Conservation (phyloP, 2,888 invertebrate genomes). For the Helicoverpa assulta region DNA sequence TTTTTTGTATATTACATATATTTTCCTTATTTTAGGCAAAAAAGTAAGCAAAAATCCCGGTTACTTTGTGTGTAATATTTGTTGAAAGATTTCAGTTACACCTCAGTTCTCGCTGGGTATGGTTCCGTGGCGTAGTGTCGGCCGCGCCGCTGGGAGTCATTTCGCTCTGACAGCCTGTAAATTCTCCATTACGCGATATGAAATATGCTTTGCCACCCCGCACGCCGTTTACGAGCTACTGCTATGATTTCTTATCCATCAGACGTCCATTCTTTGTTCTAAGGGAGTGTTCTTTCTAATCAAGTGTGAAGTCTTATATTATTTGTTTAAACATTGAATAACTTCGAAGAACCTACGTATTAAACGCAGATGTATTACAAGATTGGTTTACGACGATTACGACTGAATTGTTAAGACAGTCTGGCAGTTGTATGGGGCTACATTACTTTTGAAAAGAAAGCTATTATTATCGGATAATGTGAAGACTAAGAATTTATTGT, state of each 20-base stretch:
- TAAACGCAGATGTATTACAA: constrained; percentile 12
- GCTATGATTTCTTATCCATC: constrained; percentile 77
- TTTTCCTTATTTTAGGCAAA: background rate
- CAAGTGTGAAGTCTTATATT: constrained; percentile 27
- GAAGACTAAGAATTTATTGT: constrained; percentile 1
- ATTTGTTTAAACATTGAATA: background rate
- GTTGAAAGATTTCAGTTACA: constrained; percentile 65
- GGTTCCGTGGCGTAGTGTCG: constrained; percentile 69
- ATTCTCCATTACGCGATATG: constrained; percentile 90
- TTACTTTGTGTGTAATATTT: background rate
- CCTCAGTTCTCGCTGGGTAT: constrained; percentile 58
- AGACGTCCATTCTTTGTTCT: constrained; percentile 62
- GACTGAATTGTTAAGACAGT: constrained; percentile 20
- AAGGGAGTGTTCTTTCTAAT: constrained; percentile 62
- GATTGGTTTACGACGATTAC: constrained; percentile 20
- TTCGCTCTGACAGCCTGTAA: constrained; percentile 89
- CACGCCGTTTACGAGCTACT: constrained; percentile 77
- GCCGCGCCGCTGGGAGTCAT: constrained; percentile 88
- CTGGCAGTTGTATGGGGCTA: constrained; percentile 33
- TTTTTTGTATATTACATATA: background rate
- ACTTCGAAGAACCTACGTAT: background rate
- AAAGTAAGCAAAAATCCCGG: background rate
- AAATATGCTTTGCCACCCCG: constrained; percentile 85
- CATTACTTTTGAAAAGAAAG: constrained; percentile 30
- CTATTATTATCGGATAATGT: constrained; percentile 4